Evolutionary conservation across 2,113 vertebrate species (phyloP), one percentile per base, ranked within the genome.

Genomic region (Poicephalus meyeri): DNA sequence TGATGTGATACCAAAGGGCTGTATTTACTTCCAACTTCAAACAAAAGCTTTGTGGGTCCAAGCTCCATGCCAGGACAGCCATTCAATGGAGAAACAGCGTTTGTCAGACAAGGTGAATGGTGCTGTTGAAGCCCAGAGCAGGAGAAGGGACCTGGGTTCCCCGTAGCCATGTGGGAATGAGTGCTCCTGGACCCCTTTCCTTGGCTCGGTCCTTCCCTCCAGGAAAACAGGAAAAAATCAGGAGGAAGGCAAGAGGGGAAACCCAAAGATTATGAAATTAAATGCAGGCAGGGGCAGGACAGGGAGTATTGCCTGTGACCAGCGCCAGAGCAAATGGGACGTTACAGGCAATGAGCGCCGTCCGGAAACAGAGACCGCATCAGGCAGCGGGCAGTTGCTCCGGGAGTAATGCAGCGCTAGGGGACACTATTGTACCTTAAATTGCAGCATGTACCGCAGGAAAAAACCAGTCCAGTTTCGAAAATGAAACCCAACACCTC

Each of bases 251-350:
- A n/a, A 68, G 69, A 37, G 41, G 11, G 8, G 60, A 83, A 68
- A 7, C 3, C 4, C 26, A 7, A 28, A 72, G 28, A 31, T 6
- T 35, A 13, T 24, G 39, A 69, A 89, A 39, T 47, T 52, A 80
- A 89, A 35, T 0, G 1, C 1, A 2, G 17, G 13, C 29, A 16
- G 55, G 42, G n/a, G 2, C 20, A 37, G 68, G 47, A 76, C 39
- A 19, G 35, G 26, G 39, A 23, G 42, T 60, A 14, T 11, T 2
- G 39, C 33, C n/a, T 1, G 9, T 24, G 31, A 14, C 11, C n/a
- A 31, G 4, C 37, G 13, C 2, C 7, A 1, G 29, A 35, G 80
- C 47, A 37, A 64, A 24, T 1, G 3, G 31, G 42, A 1, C 0
- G 4, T 8, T 16, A 37, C 25, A 5, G 23, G 72, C 2, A 33